These are phyloP conservation scores for Lithophane ornitopus DNA, from an alignment of 2,888 invertebrate species.

Conservation along the genomic window DNA sequence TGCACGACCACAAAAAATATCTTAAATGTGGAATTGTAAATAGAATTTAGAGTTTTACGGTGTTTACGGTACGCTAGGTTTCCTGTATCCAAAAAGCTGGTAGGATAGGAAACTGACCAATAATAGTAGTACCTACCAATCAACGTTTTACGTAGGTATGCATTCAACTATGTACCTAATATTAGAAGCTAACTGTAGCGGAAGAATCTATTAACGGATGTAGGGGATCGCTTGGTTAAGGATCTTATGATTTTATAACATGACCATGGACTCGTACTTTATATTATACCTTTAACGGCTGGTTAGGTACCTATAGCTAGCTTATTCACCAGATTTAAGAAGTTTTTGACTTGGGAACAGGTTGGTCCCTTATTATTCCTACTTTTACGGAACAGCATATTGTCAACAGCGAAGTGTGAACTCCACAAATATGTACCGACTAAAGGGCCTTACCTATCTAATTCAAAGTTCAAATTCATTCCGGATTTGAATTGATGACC, in stretches of 20 bases:
- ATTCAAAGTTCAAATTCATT: neutral
- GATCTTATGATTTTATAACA: slow-evolving; percentile 1
- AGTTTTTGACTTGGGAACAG: neutral
- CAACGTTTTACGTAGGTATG: neutral
- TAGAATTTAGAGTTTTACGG: no score
- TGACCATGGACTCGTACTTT: neutral
- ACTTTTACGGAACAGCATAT: neutral
- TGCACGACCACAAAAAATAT: no score
- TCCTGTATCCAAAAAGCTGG: neutral
- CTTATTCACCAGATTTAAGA: neutral
- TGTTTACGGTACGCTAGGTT: neutral
- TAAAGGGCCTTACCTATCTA: neutral
- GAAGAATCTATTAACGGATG: slow-evolving; percentile 8
- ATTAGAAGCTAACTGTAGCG: slow-evolving; percentile 2
- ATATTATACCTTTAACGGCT: neutral
- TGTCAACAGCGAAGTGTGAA: neutral
- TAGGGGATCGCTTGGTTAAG: neutral
- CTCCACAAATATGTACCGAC: neutral
- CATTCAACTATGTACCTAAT: neutral
- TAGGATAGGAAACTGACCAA: neutral
- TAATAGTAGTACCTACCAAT: no score
- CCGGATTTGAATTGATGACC: neutral
- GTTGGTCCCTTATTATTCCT: neutral
- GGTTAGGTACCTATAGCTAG: neutral
- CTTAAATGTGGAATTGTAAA: no score